These are phyloP conservation scores for Drosophila seclusa DNA, from an alignment of 2,888 invertebrate genomes.

Conservation along the genomic window DNA sequence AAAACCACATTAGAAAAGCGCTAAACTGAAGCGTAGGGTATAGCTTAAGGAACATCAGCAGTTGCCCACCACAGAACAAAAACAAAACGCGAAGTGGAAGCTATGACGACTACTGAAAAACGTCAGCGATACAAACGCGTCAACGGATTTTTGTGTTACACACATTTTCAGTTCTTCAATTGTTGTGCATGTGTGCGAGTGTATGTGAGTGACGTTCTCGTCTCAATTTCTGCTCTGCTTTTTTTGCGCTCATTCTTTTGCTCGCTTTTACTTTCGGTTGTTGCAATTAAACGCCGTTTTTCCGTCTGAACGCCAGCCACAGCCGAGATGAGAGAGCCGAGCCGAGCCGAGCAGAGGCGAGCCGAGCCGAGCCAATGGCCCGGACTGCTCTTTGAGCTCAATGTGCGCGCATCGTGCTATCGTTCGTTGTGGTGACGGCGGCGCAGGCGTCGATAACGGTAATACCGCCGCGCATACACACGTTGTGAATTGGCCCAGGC, in stretches of 20 bases:
- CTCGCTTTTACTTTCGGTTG: constrained; percentile 78
- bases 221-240: constrained; percentile 52
- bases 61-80: constrained; percentile 40
- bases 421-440: constrained; percentile 52
- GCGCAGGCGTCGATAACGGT: constrained; percentile 73
- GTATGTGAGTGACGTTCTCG: constrained; percentile 36
- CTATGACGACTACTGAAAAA: constrained; percentile 53
- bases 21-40: constrained; percentile 27
- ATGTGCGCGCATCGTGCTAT: constrained; percentile 49
- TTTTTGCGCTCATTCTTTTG: constrained; percentile 70
- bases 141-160: constrained; percentile 75
- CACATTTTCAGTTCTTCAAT: constrained; percentile 54
- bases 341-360: constrained; percentile 25
- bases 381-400: constrained; percentile 62
- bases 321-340: constrained; percentile 45
- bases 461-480: constrained; percentile 55
- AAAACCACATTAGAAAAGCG: neutral
- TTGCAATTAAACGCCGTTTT: constrained; percentile 79
- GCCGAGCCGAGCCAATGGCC: constrained; percentile 39
- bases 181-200: constrained; percentile 26
- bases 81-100: constrained; percentile 29
- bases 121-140: constrained; percentile 59
- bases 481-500: constrained; percentile 61
- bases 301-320: constrained; percentile 63
- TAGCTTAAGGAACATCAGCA: constrained; percentile 21